Conservation (phyloP, 2,888 invertebrate genomes). For the Drosophila subquinaria region DNA sequence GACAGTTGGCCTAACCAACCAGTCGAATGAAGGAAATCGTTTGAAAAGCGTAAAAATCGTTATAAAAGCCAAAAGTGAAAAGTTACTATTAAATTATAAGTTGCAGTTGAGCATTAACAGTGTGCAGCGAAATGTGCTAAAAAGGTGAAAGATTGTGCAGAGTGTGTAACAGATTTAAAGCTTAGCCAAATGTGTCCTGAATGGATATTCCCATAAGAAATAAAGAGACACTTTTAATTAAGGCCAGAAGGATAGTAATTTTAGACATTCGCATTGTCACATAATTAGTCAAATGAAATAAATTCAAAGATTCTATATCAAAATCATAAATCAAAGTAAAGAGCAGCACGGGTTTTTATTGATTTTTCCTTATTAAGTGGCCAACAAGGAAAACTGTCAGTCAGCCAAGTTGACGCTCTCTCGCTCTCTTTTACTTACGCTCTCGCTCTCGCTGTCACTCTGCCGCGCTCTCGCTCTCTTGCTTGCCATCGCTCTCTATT, state of each 20-base stretch:
- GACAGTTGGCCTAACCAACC: conserved; percentile 51
- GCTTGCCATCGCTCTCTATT: conserved; percentile 20
- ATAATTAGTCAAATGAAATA: not conserved
- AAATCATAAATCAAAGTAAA: conserved; percentile 26
- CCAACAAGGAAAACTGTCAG: conserved; percentile 56
- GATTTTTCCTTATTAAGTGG: conserved; percentile 73
- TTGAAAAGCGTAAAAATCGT: conserved; percentile 16
- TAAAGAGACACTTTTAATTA: not conserved
- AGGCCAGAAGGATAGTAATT: no score
- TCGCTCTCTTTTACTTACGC: not conserved
- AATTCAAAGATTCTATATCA: not conserved
- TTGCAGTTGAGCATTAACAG: not conserved
- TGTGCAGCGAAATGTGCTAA: conserved; percentile 24
- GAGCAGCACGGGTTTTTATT: conserved; percentile 57
- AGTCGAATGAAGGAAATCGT: conserved; percentile 38
- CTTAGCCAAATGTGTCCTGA: not conserved
- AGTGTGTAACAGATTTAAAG: not conserved
- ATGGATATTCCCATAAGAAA: not conserved
- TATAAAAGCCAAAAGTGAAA: conserved; percentile 18
- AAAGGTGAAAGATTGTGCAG: conserved; percentile 52
- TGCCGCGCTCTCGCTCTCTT: not conserved
- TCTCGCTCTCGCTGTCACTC: conserved; percentile 18
- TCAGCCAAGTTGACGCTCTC: conserved; percentile 20
- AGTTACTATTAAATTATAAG: conserved; percentile 17
- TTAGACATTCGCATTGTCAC: not conserved